Evolutionary conservation across 2,797 vertebrate genomes (phyloP).

Genomic region (Taenioides sp.): DNA sequence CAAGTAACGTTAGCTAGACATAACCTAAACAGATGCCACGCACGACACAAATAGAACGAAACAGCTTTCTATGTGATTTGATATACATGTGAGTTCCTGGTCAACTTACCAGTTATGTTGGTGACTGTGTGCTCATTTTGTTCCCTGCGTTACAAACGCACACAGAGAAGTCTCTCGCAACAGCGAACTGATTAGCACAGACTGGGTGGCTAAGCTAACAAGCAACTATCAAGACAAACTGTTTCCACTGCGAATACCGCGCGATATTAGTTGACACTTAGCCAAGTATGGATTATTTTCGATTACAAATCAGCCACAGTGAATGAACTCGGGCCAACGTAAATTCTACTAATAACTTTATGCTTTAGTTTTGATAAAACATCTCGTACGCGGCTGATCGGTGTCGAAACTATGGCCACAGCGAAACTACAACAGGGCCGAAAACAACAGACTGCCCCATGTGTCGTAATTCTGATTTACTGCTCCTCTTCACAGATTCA

Average conservation of each 20-base stretch:
- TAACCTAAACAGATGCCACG: not conserved
- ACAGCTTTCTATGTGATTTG: not conserved
- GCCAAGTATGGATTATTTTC: no score
- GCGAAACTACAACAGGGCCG: conserved; percentile 40
- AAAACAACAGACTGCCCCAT: no score
- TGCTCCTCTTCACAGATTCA: not conserved
- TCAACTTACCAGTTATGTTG: conserved; percentile 21
- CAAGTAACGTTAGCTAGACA: conserved; percentile 9
- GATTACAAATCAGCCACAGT: not conserved
- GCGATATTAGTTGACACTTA: not conserved
- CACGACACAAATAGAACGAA: not conserved
- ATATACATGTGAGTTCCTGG: not conserved
- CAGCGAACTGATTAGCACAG: conserved; percentile 24
- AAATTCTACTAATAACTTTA: not conserved
- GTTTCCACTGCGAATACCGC: not conserved
- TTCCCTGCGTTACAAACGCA: conserved; percentile 18
- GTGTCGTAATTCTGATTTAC: not conserved
- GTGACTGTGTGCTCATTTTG: conserved; percentile 24
- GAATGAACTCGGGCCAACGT: not conserved
- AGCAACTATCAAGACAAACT: not conserved
- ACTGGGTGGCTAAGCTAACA: conserved; percentile 5
- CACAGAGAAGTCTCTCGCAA: not conserved
- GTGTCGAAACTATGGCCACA: conserved; percentile 21
- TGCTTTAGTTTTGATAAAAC: not conserved
- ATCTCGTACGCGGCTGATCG: conserved; percentile 17